A percentile compares a stretch with the other conserved stretches of the same genome.
Evolutionary conservation across 2,797 vertebrate genomes (phyloP).

Genomic region (Orientallactaga sibirica): DNA sequence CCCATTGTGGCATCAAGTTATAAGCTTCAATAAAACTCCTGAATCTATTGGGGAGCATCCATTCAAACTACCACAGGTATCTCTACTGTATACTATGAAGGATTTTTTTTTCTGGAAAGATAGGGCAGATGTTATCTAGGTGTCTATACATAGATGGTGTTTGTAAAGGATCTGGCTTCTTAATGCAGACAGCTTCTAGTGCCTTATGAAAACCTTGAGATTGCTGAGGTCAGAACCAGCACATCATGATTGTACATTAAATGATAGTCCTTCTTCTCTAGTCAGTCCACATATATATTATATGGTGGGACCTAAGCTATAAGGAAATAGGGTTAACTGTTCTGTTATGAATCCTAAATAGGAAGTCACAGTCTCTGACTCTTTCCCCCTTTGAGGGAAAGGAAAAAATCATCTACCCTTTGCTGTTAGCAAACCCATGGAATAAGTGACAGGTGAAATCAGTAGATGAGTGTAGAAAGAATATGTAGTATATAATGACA

Average conservation of each 20-base stretch:
- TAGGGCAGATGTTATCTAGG: background rate
- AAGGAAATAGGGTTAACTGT: background rate
- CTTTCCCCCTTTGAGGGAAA: background rate
- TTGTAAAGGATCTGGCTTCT: background rate
- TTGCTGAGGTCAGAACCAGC: background rate
- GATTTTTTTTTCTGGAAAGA: constrained; percentile 8
- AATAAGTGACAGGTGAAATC: constrained; percentile 23
- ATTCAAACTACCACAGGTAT: too few relatives aligned
- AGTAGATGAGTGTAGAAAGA: background rate
- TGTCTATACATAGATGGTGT: background rate
- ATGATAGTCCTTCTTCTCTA: background rate
- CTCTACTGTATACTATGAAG: background rate
- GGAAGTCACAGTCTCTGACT: background rate
- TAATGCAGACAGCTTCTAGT: background rate
- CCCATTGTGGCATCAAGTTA: too few relatives aligned
- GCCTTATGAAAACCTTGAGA: constrained; percentile 22
- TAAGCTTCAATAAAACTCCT: too few relatives aligned
- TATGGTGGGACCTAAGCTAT: background rate
- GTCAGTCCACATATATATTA: background rate
- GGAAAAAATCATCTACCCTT: background rate
- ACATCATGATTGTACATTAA: background rate
- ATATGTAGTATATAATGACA: too few relatives aligned
- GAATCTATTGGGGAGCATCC: too few relatives aligned
- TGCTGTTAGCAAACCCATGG: background rate
- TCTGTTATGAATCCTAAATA: background rate